A percentile compares a stretch with the other conserved stretches of the same genome.
phyloP scores from a whole-genome alignment of 2,888 invertebrate genomes.

The Melinaea menophilus region DNA sequence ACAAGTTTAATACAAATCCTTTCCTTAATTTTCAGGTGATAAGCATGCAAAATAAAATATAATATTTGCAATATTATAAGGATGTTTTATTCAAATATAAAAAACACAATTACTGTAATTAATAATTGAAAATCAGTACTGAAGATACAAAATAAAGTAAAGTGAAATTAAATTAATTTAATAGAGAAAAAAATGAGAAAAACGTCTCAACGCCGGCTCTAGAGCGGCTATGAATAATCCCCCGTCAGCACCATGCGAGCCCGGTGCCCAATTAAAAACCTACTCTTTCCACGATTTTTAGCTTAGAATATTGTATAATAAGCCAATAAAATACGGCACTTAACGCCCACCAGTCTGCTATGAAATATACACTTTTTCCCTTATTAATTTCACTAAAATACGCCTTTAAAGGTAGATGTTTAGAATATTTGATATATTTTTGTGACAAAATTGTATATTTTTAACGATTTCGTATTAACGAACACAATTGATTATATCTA shows the following conservation, averaged over 20 bases:
- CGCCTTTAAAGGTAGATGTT: too few relatives aligned
- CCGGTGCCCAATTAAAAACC: constrained; percentile 75
- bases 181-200: constrained; percentile 41
- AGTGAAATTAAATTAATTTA: constrained; percentile 7
- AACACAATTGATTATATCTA: too few relatives aligned
- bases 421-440: constrained; percentile 10
- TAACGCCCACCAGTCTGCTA: constrained; percentile 64
- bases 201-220: constrained; percentile 66
- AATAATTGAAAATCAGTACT: background rate
- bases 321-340: constrained; percentile 78
- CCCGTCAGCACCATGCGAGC: constrained; percentile 73
- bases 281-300: constrained; percentile 77
- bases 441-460: too few relatives aligned
- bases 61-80: too few relatives aligned
- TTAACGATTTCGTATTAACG: too few relatives aligned
- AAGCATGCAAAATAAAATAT: too few relatives aligned
- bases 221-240: constrained; percentile 75
- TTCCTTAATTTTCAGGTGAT: too few relatives aligned
- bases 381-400: constrained; percentile 54
- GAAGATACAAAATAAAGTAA: background rate
- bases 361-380: constrained; percentile 74
- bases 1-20: too few relatives aligned
- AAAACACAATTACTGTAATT: too few relatives aligned
- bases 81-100: too few relatives aligned
- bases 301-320: constrained; percentile 79